These are phyloP conservation scores for Dicerorhinus sumatrensis DNA, from an alignment of 2,113 vertebrate genomes.

Conservation along the genomic window DNA sequence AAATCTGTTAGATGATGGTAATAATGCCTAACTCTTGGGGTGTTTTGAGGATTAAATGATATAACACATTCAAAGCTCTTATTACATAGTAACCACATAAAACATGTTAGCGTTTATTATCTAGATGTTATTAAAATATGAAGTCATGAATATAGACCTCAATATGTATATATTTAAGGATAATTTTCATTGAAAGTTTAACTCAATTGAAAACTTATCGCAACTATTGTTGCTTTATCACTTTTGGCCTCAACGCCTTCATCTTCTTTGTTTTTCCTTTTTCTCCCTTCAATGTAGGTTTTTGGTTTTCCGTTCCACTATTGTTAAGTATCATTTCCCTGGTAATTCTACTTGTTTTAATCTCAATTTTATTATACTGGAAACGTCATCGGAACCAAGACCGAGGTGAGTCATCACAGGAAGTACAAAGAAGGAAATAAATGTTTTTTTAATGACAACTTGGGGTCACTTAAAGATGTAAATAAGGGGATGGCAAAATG, in stretches of 20 bases:
- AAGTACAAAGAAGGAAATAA: slow-evolving; percentile 25
- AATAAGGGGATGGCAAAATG: not conserved
- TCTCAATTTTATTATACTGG: slow-evolving; percentile 81
- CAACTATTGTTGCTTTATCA: not conserved
- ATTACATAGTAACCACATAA: not conserved
- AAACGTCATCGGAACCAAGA: slow-evolving; percentile 76
- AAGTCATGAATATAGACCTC: not conserved
- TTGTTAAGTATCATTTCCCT: slow-evolving; percentile 78
- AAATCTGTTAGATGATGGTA: not conserved
- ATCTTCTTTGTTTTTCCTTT: slow-evolving; percentile 1
- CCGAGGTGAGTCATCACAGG: slow-evolving; percentile 66
- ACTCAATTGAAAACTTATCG: not conserved
- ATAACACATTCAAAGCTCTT: not conserved
- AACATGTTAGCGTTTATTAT: not conserved
- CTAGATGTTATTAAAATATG: not conserved
- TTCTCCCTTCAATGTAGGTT: slow-evolving; percentile 47
- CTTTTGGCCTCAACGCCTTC: not conserved
- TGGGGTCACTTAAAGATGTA: not conserved
- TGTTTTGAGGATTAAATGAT: slow-evolving; percentile 25
- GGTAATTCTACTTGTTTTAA: slow-evolving; percentile 78
- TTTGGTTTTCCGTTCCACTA: slow-evolving; percentile 78
- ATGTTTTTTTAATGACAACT: not conserved
- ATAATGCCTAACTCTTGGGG: not conserved
- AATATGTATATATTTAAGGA: not conserved
- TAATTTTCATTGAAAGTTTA: not conserved